Percentiles rank a stretch among this genome's conserved stretches.
Evolutionary conservation across 1,140 invertebrate genomes (phyloP).

Genomic region (Eulimnadia texana): DNA sequence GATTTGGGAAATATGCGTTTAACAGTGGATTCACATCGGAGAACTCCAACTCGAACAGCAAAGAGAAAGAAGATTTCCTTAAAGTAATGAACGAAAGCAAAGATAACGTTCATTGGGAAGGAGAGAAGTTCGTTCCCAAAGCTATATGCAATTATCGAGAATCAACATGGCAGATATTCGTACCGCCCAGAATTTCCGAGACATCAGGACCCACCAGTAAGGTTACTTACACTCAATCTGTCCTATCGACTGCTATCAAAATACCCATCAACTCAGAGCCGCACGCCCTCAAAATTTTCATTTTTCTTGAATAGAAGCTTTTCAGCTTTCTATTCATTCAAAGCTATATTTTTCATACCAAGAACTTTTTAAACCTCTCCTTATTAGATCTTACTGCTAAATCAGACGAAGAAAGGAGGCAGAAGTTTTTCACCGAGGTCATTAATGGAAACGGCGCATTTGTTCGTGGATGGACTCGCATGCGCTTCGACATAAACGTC

Average conservation of each 20-base stretch:
- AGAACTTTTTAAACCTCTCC: too few species aligned
- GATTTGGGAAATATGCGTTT: not conserved
- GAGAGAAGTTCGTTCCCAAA: not conserved
- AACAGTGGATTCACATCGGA: not conserved
- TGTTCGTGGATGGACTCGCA: too few species aligned
- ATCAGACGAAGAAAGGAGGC: too few species aligned
- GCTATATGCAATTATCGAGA: not conserved
- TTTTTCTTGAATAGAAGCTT: too few species aligned
- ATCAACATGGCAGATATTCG: not conserved
- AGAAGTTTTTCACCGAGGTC: too few species aligned
- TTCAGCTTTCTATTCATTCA: too few species aligned
- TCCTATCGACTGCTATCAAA: not conserved
- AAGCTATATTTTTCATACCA: too few species aligned
- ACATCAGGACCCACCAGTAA: not conserved
- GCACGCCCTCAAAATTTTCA: too few species aligned
- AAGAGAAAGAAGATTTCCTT: not conserved
- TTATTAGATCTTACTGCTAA: too few species aligned
- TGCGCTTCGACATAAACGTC: too few species aligned
- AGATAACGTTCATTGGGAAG: not conserved
- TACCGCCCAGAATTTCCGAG: not conserved
- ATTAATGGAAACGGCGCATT: too few species aligned
- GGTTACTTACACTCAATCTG: not conserved
- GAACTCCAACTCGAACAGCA: not conserved
- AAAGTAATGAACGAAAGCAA: not conserved
- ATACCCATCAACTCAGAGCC: too few species aligned